Percentiles rank a stretch among this genome's conserved stretches.
Conservation (phyloP, 2,888 invertebrate genomes). For the Metopia argyrocephala region DNA sequence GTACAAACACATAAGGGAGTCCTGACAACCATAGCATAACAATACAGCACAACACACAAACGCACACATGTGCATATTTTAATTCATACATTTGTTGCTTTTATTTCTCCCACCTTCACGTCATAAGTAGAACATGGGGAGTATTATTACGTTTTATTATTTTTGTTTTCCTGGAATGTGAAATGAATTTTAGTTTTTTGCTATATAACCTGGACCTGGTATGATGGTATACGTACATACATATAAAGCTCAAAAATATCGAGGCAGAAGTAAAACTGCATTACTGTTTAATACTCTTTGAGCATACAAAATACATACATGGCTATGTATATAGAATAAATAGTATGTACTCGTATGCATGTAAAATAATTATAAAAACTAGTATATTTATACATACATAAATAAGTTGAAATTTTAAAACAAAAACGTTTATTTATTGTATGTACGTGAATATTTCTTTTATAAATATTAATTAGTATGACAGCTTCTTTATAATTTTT, state of each 20-base stretch:
- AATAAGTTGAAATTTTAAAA: slow-evolving; percentile 13
- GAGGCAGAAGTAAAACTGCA: slow-evolving; percentile 63
- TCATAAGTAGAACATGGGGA: slow-evolving; percentile 33
- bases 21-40: slow-evolving; percentile 34
- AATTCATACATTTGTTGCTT: slow-evolving; percentile 56
- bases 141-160: neutral
- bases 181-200: slow-evolving; percentile 35
- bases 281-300: slow-evolving; percentile 39
- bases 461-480: slow-evolving; percentile 23
- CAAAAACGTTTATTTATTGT: neutral
- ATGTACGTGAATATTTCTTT: slow-evolving; percentile 3
- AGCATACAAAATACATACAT: neutral
- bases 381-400: slow-evolving; percentile 7
- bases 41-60: neutral
- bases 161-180: slow-evolving; percentile 36
- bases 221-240: no score
- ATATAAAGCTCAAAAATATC: slow-evolving; percentile 50
- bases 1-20: neutral
- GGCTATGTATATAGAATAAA: neutral
- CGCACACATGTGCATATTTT: neutral
- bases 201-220: slow-evolving; percentile 29
- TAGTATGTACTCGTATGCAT: slow-evolving; percentile 9
- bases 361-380: slow-evolving; percentile 6
- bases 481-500: slow-evolving; percentile 20
- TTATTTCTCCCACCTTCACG: slow-evolving; percentile 22